phyloP scores from a whole-genome alignment of 2,888 invertebrate species.

The Dryococelus australis region DNA sequence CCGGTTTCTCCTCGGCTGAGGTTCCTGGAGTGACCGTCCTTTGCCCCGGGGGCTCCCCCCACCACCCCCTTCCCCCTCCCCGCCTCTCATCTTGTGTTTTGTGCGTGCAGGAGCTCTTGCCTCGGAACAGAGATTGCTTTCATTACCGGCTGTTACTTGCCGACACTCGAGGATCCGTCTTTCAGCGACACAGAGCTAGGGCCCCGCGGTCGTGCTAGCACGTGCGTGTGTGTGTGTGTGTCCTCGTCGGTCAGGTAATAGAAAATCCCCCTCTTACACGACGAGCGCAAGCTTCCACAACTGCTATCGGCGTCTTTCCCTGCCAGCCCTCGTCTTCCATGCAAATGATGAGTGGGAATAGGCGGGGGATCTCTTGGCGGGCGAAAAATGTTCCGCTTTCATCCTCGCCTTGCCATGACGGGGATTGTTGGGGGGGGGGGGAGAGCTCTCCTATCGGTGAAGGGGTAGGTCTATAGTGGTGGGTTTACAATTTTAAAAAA shows the following conservation, averaged over 20 bases:
- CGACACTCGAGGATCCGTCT: neutral
- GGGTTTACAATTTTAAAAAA: too few species aligned
- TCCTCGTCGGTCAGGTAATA: constrained; percentile 2
- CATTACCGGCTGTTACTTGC: neutral
- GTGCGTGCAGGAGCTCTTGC: too few species aligned
- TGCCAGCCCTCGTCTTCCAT: neutral
- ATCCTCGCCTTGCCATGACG: neutral
- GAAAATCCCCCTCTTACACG: neutral
- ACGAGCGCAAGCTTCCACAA: neutral
- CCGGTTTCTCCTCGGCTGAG: neutral
- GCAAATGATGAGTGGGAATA: neutral
- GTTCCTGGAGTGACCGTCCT: too few species aligned
- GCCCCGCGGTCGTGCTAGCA: too few species aligned
- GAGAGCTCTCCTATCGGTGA: too few species aligned
- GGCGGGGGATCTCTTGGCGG: neutral
- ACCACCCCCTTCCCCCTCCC: too few species aligned
- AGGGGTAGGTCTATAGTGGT: too few species aligned
- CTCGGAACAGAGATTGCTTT: neutral
- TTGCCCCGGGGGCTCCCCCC: too few species aligned
- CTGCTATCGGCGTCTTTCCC: neutral
- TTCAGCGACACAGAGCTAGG: too few species aligned
- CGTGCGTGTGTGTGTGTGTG: neutral
- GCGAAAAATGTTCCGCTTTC: neutral
- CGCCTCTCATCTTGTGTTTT: too few species aligned
- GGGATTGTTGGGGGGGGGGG: neutral